These are phyloP conservation scores for Spizaetus ornatus DNA, from an alignment of 2,113 vertebrate species.

Conservation along the genomic window DNA sequence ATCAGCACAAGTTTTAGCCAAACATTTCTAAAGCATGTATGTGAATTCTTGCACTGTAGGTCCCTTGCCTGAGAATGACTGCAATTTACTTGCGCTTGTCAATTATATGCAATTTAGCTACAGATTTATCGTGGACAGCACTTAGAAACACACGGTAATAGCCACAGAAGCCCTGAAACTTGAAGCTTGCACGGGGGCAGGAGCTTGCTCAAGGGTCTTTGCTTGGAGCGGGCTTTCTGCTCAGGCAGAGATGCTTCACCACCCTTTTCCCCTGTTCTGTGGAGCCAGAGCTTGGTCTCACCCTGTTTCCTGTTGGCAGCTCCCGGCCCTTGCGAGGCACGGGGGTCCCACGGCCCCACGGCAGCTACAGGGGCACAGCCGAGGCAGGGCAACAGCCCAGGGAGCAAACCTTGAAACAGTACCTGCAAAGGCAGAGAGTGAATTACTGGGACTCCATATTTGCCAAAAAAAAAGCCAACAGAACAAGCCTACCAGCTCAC, in stretches of 20 bases:
- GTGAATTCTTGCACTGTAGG: neutral
- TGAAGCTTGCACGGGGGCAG: neutral
- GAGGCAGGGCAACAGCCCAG: neutral
- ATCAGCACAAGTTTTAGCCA: neutral
- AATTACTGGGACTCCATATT: neutral
- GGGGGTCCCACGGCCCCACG: rapidly evolving
- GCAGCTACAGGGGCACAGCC: neutral
- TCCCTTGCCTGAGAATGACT: neutral
- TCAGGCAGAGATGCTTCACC: neutral
- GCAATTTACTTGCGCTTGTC: neutral
- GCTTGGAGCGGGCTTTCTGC: neutral
- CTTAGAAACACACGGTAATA: neutral
- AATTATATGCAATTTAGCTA: neutral
- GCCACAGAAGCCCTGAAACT: neutral
- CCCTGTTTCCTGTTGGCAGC: neutral
- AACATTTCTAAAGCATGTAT: neutral
- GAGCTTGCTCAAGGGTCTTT: neutral
- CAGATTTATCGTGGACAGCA: neutral
- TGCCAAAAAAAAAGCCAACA: neutral
- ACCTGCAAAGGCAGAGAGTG: neutral
- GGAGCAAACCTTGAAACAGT: neutral
- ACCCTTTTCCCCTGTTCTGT: neutral
- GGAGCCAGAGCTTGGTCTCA: neutral
- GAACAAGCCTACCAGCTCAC: neutral
- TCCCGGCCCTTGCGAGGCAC: neutral